Percentiles rank a stretch among this genome's conserved stretches.
These are phyloP conservation scores for Rhinopomastus cyanomelas DNA, from an alignment of 2,113 vertebrate species.

Conservation along the genomic window DNA sequence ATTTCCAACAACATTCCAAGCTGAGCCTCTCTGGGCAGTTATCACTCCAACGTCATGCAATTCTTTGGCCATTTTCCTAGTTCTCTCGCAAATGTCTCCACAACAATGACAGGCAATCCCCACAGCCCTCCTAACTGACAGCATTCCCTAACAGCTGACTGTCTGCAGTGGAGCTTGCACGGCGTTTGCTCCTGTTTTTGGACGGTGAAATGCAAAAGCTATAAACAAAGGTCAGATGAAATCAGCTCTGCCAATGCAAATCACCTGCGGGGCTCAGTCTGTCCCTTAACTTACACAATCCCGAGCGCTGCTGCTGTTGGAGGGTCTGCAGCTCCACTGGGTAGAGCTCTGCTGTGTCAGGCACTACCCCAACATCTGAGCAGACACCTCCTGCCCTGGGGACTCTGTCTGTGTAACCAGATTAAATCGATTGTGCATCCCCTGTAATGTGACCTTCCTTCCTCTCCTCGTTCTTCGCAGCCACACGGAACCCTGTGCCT, in stretches of 20 bases:
- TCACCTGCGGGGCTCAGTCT: not conserved
- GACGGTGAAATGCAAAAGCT: not conserved
- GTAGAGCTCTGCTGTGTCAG: not conserved
- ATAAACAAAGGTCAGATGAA: not conserved
- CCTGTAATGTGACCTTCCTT: slow-evolving; percentile 30
- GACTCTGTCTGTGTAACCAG: slow-evolving; percentile 4
- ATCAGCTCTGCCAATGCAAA: not conserved
- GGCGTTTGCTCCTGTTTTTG: not conserved
- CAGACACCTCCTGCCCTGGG: slow-evolving; percentile 8
- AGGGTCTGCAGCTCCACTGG: not conserved
- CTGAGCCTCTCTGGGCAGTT: not conserved
- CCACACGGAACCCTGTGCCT: too few species aligned
- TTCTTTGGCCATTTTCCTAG: not conserved
- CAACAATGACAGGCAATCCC: not conserved
- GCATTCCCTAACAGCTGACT: not conserved
- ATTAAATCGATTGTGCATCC: not conserved
- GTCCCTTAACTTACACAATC: not conserved
- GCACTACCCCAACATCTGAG: fast-evolving
- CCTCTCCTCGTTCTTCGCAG: not conserved
- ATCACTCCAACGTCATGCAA: not conserved
- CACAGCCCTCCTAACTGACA: not conserved
- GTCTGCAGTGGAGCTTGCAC: not conserved
- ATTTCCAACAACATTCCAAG: not conserved
- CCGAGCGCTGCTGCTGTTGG: not conserved
- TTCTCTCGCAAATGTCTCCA: not conserved